Percentiles rank a stretch among this genome's conserved stretches.
Evolutionary conservation across 92 coral and sea anemone species (phyloP).

Genomic region (Porites lobata): DNA sequence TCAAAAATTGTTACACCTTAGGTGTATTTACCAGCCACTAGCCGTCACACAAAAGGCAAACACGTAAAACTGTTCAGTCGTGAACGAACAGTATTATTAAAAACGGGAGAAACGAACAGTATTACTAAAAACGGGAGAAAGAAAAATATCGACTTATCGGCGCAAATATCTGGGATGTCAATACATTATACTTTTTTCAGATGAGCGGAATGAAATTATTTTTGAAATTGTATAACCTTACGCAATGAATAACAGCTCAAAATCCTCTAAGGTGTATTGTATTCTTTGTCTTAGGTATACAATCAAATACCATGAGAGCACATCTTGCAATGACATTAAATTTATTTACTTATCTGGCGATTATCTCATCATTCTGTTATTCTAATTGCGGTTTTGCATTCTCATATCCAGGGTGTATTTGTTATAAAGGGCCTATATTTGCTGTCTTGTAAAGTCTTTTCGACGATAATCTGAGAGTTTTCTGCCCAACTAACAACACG

Average conservation of each 20-base stretch:
- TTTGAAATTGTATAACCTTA: neutral
- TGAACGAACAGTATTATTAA: too few relatives aligned
- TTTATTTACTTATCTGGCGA: conserved; percentile 11
- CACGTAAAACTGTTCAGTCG: too few relatives aligned
- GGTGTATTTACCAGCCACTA: too few relatives aligned
- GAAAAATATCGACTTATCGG: too few relatives aligned
- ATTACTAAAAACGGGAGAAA: too few relatives aligned
- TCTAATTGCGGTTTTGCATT: conserved; percentile 1
- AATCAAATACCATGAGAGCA: neutral
- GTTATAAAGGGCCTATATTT: neutral
- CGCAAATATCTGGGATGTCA: neutral
- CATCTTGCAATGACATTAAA: conserved; percentile 19
- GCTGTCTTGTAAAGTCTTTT: neutral
- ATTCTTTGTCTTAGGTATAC: conserved; percentile 3
- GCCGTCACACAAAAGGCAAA: too few relatives aligned
- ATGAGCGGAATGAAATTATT: neutral
- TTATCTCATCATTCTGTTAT: conserved; percentile 10
- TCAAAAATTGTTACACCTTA: too few relatives aligned
- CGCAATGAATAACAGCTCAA: neutral
- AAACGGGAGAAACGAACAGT: too few relatives aligned
- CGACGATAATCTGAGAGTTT: neutral
- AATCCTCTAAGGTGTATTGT: neutral
- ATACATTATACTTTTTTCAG: neutral
- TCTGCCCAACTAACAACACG: neutral
- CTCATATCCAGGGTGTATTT: neutral